Evolutionary conservation across 2,797 vertebrate species (phyloP).

Genomic region (Tokudaia tokunoshimensis): DNA sequence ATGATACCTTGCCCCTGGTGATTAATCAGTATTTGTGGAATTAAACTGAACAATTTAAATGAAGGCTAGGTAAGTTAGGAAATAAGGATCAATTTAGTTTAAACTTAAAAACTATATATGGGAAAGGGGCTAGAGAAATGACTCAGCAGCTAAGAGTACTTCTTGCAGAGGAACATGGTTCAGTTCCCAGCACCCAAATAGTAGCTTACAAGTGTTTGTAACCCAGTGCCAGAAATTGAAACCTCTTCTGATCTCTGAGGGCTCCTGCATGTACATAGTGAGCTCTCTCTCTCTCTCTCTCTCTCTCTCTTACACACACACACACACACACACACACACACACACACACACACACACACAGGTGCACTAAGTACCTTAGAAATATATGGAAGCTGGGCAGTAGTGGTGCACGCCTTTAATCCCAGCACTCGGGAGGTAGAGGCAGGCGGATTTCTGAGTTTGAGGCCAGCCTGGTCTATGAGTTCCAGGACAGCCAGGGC

Average conservation of each 20-base stretch:
- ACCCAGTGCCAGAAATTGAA: not conserved
- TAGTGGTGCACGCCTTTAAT: too few relatives aligned
- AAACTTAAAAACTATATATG: not conserved
- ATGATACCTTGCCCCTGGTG: not conserved
- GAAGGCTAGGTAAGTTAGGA: constrained; percentile 41
- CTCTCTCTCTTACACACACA: too few relatives aligned
- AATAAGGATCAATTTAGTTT: constrained; percentile 17
- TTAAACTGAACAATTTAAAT: constrained; percentile 55
- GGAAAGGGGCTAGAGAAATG: not conserved
- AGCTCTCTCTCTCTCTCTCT: too few relatives aligned
- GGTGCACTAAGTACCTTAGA: not conserved
- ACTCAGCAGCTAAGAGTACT: not conserved
- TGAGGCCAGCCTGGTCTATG: too few relatives aligned
- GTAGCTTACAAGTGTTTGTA: not conserved
- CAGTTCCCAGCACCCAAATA: not conserved
- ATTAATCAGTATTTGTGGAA: not conserved
- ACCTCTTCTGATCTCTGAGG: not conserved
- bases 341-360: not conserved
- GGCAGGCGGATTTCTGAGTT: too few relatives aligned
- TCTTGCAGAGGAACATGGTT: not conserved
- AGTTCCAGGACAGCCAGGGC: too few relatives aligned
- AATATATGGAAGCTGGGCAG: not conserved
- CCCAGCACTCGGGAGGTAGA: too few relatives aligned
- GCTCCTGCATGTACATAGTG: not conserved
- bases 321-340: not conserved